phyloP scores from a whole-genome alignment of 2,113 vertebrate genomes.

The Amblyopsis rosae region DNA sequence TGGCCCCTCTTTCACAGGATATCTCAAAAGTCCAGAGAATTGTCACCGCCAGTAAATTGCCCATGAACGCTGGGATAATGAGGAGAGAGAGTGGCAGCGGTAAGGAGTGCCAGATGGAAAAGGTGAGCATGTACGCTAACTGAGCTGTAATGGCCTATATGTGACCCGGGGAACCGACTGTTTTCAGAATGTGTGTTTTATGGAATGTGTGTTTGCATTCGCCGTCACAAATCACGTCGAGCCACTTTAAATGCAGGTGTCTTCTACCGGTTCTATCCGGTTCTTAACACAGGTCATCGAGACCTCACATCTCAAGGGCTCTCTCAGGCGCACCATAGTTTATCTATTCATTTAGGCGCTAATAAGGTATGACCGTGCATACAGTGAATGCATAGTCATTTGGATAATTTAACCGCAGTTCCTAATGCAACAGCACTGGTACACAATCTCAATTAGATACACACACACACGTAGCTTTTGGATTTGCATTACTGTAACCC shows the following conservation, averaged over 20 bases:
- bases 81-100: constrained; percentile 67
- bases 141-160: constrained; percentile 50
- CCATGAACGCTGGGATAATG: constrained; percentile 59
- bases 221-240: constrained; percentile 30
- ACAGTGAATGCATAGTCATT: background rate
- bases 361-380: background rate
- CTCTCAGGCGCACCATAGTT: background rate
- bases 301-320: background rate
- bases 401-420: background rate
- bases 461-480: too few relatives aligned
- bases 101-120: constrained; percentile 75
- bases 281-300: too few relatives aligned
- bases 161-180: constrained; percentile 51
- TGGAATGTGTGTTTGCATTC: constrained; percentile 37
- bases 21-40: constrained; percentile 79
- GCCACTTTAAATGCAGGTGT: constrained; percentile 23
- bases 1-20: constrained; percentile 59
- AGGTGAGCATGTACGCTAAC: constrained; percentile 70
- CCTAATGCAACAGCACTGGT: background rate
- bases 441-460: background rate
- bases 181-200: constrained; percentile 50
- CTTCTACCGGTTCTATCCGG: background rate
- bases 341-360: background rate
- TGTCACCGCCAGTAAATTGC: constrained; percentile 69
- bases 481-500: background rate